Percentiles rank a stretch among this genome's conserved stretches.
Conservation (phyloP, 2,797 vertebrate species). For the Erpetoichthys calabaricus region DNA sequence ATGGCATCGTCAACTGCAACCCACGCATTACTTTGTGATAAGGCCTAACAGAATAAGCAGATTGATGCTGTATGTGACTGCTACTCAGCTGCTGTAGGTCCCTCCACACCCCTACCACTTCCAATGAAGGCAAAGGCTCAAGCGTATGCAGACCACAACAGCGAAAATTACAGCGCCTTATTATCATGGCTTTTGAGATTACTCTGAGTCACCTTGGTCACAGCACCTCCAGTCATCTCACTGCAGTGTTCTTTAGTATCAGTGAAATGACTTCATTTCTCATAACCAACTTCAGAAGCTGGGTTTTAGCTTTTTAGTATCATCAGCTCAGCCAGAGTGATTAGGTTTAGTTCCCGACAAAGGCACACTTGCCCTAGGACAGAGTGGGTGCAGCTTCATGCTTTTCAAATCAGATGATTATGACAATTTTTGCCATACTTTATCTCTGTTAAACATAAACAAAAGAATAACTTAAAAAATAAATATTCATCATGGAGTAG, state of each 20-base stretch:
- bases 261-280: not conserved
- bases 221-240: not conserved
- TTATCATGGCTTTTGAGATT: not conserved
- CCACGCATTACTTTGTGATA: constrained; percentile 22
- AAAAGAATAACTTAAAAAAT: too few relatives aligned
- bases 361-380: not conserved
- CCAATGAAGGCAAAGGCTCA: too few relatives aligned
- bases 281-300: not conserved
- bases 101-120: not conserved
- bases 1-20: constrained; percentile 32
- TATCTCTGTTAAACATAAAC: too few relatives aligned
- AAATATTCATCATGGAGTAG: too few relatives aligned
- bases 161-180: too few relatives aligned
- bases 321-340: not conserved
- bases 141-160: too few relatives aligned
- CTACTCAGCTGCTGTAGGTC: not conserved
- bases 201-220: not conserved
- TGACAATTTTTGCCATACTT: too few relatives aligned
- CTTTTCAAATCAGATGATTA: too few relatives aligned
- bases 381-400: not conserved
- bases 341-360: not conserved
- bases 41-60: constrained; percentile 12
- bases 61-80: constrained; percentile 8
- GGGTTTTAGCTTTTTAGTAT: not conserved
- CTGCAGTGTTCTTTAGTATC: not conserved